A percentile compares a stretch with the other conserved stretches of the same genome.
These are phyloP conservation scores for Elephantulus edwardii DNA, from an alignment of 2,113 vertebrate species.

Conservation along the genomic window DNA sequence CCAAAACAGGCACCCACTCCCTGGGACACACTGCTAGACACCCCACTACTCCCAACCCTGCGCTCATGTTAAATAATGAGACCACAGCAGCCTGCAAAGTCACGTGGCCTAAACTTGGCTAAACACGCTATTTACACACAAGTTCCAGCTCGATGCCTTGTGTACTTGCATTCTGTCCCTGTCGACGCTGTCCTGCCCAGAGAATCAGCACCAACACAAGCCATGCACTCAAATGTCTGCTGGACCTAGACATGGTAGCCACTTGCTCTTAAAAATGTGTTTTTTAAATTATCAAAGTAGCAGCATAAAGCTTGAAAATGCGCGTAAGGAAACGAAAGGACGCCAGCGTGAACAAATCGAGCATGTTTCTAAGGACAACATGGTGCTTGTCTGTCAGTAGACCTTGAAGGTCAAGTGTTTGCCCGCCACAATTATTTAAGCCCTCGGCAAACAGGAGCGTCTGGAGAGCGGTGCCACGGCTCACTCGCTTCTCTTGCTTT, in stretches of 20 bases:
- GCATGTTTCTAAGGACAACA: not conserved
- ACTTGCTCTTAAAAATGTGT: too few relatives aligned
- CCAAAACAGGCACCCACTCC: not conserved
- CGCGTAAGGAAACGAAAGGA: not conserved
- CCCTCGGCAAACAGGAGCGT: not conserved
- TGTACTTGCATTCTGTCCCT: not conserved
- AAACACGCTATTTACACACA: not conserved
- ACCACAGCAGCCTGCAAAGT: not conserved
- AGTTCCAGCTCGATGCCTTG: constrained; percentile 16
- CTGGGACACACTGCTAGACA: accelerated
- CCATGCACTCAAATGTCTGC: not conserved
- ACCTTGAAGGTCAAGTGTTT: not conserved
- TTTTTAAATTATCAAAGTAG: not conserved
- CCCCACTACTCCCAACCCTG: not conserved
- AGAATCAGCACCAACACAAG: not conserved
- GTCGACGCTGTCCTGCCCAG: not conserved
- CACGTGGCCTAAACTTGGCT: not conserved
- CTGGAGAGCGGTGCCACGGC: not conserved
- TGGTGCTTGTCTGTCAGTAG: not conserved
- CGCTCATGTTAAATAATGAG: not conserved
- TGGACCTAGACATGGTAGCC: too few relatives aligned
- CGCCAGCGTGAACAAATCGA: not conserved
- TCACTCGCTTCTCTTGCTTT: not conserved
- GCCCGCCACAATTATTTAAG: not conserved
- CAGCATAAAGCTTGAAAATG: not conserved